Base-by-base conservation (phyloP, 2,797 vertebrate species). In the Pelochelys cantorii region DNA sequence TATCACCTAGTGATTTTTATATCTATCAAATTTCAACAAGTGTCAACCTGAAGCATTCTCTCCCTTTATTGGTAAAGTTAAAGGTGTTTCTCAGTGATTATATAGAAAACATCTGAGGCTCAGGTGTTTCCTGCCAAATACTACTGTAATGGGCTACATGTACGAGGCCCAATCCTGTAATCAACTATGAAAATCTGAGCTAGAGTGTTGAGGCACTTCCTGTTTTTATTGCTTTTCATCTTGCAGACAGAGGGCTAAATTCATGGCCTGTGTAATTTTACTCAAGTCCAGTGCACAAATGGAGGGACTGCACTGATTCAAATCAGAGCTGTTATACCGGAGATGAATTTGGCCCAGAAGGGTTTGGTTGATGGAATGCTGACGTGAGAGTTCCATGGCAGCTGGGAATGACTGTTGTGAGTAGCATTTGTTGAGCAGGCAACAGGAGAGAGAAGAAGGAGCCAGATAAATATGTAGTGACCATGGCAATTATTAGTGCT, bases 281-380 rank as follows among this genome's bases (percentile, higher is more conserved):
- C 86, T 97, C 94, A 95, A 96, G 94, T 85, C 31, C 62, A 90
- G 90, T 62, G 60, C 79, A 88, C 83, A 79, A 88, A 74, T 60
- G 22, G 18, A 94, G 54, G 77, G 91, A 80, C 54, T 91, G 90
- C 81, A 95, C 92, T 92, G 93, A 86, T 95, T 96, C 89, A 88
- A 92, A 93, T 37, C 85, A 75, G 31, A 75, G 87, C 84, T 87
- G 86, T 57, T 94, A 95, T 84, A 94, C 95, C 88, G 89, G 87
- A 95, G 95, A 94, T 86, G 25, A 96, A 93, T 93, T 95, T 91
- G 79, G 90, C 91, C 88, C 94, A 83, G 94, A 96, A 95, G 93
- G 56, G 89, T 84, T 56, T 96, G 94, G 94, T 94, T 91, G 87
- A 91, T 92, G 92, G 93, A 93, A 0, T 84, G 77, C 75, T 95